Conservation (phyloP, 2,888 invertebrate genomes). For the Mesochorus sp. region DNA sequence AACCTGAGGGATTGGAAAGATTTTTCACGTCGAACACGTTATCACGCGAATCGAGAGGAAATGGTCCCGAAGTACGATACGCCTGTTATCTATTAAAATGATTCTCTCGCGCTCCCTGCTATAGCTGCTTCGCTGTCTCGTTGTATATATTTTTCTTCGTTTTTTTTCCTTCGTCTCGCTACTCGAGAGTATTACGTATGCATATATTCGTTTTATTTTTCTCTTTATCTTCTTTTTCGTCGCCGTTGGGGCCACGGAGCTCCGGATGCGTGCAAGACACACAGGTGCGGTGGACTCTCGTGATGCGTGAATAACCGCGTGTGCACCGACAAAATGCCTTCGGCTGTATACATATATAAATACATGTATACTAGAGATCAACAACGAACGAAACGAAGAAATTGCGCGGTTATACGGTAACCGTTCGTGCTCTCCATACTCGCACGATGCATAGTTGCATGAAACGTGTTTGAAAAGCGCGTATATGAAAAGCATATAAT, state of each 20-base stretch:
- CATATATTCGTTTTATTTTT: constrained; percentile 24
- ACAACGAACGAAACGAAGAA: constrained; percentile 28
- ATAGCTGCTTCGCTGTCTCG: too few species aligned
- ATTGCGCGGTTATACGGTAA: constrained; percentile 2
- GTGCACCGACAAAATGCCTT: constrained; percentile 40
- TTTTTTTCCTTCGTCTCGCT: constrained; percentile 16
- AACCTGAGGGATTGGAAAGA: neutral
- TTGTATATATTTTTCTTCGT: neutral
- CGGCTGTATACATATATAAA: neutral
- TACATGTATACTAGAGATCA: constrained; percentile 23
- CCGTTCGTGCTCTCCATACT: constrained; percentile 9
- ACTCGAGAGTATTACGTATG: constrained; percentile 40
- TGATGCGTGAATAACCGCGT: constrained; percentile 53
- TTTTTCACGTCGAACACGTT: constrained; percentile 10
- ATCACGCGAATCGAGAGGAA: constrained; percentile 4
- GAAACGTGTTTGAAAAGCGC: constrained; percentile 36
- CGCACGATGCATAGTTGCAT: constrained; percentile 33
- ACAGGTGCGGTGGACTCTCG: constrained; percentile 57
- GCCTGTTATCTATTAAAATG: constrained; percentile 13
- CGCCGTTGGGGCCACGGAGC: constrained; percentile 26
- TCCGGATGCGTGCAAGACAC: constrained; percentile 55
- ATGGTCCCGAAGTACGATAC: constrained; percentile 24
- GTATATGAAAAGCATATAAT: neutral
- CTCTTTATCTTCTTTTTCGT: constrained; percentile 29
- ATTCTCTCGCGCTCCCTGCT: constrained; percentile 9